These are phyloP conservation scores for Oscheius sp. DNA, from an alignment of 2,888 invertebrate species.

Conservation along the genomic window DNA sequence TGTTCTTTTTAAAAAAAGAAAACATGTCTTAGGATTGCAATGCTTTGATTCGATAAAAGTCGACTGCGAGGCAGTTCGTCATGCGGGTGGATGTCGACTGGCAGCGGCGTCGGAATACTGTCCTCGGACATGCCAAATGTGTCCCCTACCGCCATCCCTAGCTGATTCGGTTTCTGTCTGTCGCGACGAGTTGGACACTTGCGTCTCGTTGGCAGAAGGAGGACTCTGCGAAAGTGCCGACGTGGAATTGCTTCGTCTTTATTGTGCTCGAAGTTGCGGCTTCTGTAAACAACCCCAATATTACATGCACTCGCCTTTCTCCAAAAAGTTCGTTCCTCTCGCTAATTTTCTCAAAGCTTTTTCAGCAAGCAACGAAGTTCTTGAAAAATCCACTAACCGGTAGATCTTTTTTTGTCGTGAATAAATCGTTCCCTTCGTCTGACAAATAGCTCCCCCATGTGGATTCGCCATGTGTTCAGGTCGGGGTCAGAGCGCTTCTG, in stretches of 20 bases:
- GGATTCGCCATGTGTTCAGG: conserved; percentile 23
- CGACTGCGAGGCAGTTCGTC: conserved; percentile 53
- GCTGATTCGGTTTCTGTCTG: conserved; percentile 44
- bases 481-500: conserved; percentile 25
- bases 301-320: conserved; percentile 36
- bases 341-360: neutral
- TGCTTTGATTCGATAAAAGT: conserved; percentile 60
- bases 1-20: neutral
- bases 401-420: too few species aligned
- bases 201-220: conserved; percentile 51
- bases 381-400: neutral
- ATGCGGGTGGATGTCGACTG: conserved; percentile 51
- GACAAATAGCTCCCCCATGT: conserved; percentile 9
- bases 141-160: conserved; percentile 46
- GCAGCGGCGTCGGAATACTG: conserved; percentile 58
- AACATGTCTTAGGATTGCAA: conserved; percentile 36
- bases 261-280: conserved; percentile 59
- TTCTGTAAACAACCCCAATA: conserved; percentile 56
- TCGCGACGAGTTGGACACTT: conserved; percentile 57
- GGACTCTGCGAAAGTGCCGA: conserved; percentile 58
- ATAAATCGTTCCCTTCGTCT: neutral
- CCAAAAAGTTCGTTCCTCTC: neutral
- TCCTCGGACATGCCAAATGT: conserved; percentile 54
- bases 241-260: conserved; percentile 51
- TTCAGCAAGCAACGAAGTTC: neutral